Percentiles rank a stretch among this genome's conserved stretches.
phyloP scores from a whole-genome alignment of 2,113 vertebrate species.

The Machaerirhynchus nigripectus region DNA sequence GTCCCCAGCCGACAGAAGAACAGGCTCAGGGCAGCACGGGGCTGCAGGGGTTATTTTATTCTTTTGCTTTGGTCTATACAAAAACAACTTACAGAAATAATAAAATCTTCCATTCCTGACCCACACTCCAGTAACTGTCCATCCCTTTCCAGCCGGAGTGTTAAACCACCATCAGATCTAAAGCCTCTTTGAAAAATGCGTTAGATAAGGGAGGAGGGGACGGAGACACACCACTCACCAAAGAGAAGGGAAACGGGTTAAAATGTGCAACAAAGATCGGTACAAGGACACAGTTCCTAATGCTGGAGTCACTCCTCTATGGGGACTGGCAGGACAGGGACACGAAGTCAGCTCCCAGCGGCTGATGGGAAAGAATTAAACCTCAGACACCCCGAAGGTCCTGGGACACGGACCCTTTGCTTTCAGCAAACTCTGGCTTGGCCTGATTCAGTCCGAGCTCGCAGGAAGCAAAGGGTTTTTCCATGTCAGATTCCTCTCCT shows the following conservation, averaged over 20 bases:
- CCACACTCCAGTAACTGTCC: slow-evolving; percentile 44
- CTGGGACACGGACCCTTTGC: neutral
- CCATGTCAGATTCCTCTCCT: neutral
- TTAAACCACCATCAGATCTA: slow-evolving; percentile 24
- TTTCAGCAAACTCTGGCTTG: neutral
- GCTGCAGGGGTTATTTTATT: slow-evolving; percentile 73
- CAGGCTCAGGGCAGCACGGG: neutral
- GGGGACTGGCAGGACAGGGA: slow-evolving; percentile 31
- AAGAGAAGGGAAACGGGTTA: slow-evolving; percentile 16
- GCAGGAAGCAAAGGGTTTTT: slow-evolving; percentile 12
- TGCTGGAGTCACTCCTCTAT: slow-evolving; percentile 49
- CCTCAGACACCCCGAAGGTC: slow-evolving; percentile 4
- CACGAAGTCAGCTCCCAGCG: neutral
- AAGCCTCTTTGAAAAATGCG: slow-evolving; percentile 47
- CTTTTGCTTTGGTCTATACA: slow-evolving; percentile 82
- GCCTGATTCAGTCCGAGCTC: neutral
- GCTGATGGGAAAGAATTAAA: neutral
- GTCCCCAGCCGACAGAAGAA: neutral
- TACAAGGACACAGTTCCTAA: slow-evolving; percentile 63
- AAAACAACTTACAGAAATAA: slow-evolving; percentile 78
- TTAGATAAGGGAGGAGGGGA: slow-evolving; percentile 16
- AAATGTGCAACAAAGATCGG: slow-evolving; percentile 65
- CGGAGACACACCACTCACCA: slow-evolving; percentile 73
- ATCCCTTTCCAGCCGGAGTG: slow-evolving; percentile 23
- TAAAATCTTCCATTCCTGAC: slow-evolving; percentile 67